phyloP scores from a whole-genome alignment of 2,797 vertebrate species.

The Potorous gilbertii region DNA sequence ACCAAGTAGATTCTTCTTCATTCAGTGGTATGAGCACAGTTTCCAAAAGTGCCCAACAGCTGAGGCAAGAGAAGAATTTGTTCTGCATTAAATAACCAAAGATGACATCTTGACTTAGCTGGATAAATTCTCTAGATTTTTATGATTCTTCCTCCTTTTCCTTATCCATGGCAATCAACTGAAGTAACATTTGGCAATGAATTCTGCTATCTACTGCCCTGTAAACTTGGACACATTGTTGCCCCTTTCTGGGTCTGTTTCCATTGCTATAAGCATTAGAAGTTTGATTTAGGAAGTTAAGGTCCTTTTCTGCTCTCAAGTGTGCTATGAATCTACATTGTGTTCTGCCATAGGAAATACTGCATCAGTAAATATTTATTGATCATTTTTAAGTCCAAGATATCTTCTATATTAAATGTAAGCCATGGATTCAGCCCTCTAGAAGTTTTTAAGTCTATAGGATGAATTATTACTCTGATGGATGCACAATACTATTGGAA shows the following conservation, averaged over 20 bases:
- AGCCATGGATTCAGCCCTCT: background rate
- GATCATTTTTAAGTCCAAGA: background rate
- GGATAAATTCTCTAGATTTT: background rate
- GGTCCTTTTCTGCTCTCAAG: background rate
- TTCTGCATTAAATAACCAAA: background rate
- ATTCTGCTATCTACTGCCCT: background rate
- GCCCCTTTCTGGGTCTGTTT: background rate
- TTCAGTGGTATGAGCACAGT: background rate
- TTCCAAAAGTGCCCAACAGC: background rate
- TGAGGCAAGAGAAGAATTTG: background rate
- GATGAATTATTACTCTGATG: background rate
- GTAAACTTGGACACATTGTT: background rate
- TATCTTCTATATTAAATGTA: background rate
- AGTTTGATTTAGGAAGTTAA: background rate
- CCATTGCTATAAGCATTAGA: background rate
- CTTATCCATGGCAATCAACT: background rate
- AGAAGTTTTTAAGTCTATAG: background rate
- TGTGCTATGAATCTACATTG: background rate
- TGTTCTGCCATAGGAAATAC: background rate
- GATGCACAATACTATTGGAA: background rate
- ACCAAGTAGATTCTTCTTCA: background rate
- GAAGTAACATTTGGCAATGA: background rate
- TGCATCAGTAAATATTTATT: background rate
- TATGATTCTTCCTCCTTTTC: background rate
- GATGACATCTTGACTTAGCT: background rate